These are phyloP conservation scores for Pogonocherus hispidulus DNA, from an alignment of 2,888 invertebrate species.

Conservation along the genomic window DNA sequence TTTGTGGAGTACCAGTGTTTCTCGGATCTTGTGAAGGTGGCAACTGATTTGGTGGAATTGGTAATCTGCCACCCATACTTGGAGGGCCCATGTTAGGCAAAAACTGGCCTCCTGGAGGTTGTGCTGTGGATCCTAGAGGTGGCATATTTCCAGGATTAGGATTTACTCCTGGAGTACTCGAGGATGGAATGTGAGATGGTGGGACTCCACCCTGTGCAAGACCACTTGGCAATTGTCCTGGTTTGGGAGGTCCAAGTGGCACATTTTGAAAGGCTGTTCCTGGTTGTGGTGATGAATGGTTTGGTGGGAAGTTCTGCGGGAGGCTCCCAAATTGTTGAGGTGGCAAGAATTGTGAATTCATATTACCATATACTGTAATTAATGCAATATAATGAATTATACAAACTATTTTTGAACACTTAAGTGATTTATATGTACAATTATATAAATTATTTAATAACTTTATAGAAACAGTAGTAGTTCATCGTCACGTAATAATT, in stretches of 20 bases:
- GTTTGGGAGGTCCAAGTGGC: slow-evolving; percentile 45
- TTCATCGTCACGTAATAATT: too few species aligned
- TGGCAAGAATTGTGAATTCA: slow-evolving; percentile 72
- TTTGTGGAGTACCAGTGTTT: slow-evolving; percentile 16
- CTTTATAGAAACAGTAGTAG: too few species aligned
- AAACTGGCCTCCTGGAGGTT: slow-evolving; percentile 40
- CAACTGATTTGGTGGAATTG: slow-evolving; percentile 48
- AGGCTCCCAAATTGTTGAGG: slow-evolving; percentile 57
- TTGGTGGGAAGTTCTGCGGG: slow-evolving; percentile 50
- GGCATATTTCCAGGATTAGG: slow-evolving; percentile 29
- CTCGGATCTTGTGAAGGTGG: slow-evolving; percentile 28
- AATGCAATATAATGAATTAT: not conserved
- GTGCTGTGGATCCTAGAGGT: slow-evolving; percentile 31
- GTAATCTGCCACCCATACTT: slow-evolving; percentile 34
- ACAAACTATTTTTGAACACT: too few species aligned
- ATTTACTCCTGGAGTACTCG: slow-evolving; percentile 27
- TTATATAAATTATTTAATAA: too few species aligned
- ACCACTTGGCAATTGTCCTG: slow-evolving; percentile 33
- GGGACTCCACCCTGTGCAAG: slow-evolving; percentile 2
- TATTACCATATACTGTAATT: slow-evolving; percentile 55
- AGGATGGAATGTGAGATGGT: slow-evolving; percentile 29
- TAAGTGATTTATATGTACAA: too few species aligned
- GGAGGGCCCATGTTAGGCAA: slow-evolving; percentile 18
- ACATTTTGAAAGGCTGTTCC: slow-evolving; percentile 42
- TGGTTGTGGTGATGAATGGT: slow-evolving; percentile 33